Evolutionary conservation across 1,140 invertebrate genomes (phyloP), one percentile per base, ranked within the genome.

Genomic region (Drosophila pallidifrons): DNA sequence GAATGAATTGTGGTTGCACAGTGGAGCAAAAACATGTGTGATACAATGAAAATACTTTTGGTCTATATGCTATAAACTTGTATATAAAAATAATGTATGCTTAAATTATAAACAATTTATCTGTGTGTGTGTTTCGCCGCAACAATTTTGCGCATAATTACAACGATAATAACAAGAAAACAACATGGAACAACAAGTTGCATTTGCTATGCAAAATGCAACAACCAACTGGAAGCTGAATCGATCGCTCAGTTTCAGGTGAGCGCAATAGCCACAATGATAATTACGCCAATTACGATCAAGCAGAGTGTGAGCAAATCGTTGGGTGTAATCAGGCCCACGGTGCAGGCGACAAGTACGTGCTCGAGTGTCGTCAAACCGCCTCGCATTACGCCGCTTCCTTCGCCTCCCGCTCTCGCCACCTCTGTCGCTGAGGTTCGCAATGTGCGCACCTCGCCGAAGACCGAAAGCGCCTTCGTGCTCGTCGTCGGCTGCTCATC

Each of bases 271-370:
- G 94, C 94, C 92, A 96, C 94, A 78, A 96, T 94, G 75, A 95
- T 95, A 83, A 95, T 94, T 81, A 96, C 93, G 89, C 95, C 95
- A 91, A 96, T 94, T 77, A 96, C 91, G 85, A 96, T 94, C 91
- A 95, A 94, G 82, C 95, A 93, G 82, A 95, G 92, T 83, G 95
- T 94, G 91, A 95, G 93, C 92, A 95, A 94, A 93, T 96, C 95
- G 92, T 90, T 91, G 25, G 90, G 83, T 25, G 85, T 88, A 73
- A 92, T 85, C 61, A 92, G 70, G 76, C 90, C 91, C 77, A 91
- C 80, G 58, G 90, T 88, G 79, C 91, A 92, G 77, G 91, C 91
- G 69, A 92, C 75, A 70, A 92, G 69, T 59, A 92, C 77, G 86
- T 92, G 91, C 82, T 92, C 91, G 46, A 92, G 82, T 72, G 85